These are phyloP conservation scores for cat (Felis catus) DNA, from an alignment of 2,113 vertebrate genomes.

Conservation along the genomic window DNA sequence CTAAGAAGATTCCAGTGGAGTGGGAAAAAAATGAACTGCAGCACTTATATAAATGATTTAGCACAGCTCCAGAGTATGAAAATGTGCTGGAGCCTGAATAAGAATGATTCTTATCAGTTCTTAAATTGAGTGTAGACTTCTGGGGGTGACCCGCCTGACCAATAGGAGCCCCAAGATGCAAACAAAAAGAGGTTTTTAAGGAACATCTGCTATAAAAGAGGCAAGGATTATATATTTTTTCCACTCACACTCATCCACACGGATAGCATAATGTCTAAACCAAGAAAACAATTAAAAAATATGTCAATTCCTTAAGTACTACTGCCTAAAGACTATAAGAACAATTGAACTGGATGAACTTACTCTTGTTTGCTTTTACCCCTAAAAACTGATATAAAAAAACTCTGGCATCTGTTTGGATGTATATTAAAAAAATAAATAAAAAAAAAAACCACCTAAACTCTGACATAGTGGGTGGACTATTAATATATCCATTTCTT, in stretches of 20 bases:
- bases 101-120: not conserved
- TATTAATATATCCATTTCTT: not conserved
- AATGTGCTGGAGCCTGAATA: not conserved
- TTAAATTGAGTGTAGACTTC: not conserved
- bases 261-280: not conserved
- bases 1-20: not conserved
- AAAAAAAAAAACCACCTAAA: not conserved
- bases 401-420: too few species aligned
- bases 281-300: not conserved
- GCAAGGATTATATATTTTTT: not conserved
- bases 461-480: not conserved
- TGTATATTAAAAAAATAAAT: too few species aligned
- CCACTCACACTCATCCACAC: not conserved
- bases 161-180: not conserved
- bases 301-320: not conserved
- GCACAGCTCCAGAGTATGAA: not conserved
- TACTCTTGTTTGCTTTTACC: not conserved
- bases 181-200: not conserved
- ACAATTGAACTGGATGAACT: not conserved
- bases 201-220: not conserved
- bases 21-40: not conserved
- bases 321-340: not conserved
- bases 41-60: not conserved
- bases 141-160: not conserved
- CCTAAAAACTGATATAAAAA: slow-evolving; percentile 11